Evolutionary conservation across 2,888 invertebrate species (phyloP).

Genomic region (Prosopocoilus inquinatus): DNA sequence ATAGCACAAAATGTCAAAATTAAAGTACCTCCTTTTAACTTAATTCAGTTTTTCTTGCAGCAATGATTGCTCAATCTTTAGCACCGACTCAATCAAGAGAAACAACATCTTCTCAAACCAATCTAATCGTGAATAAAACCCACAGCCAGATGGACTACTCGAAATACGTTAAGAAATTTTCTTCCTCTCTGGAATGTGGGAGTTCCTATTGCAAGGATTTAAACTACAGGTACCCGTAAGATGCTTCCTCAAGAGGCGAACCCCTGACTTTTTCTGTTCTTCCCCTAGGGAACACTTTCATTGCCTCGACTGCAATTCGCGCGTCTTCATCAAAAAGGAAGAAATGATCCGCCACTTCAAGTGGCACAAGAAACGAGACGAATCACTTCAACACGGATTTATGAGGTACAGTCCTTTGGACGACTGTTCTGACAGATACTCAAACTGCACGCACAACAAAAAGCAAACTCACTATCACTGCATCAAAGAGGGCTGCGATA

Average conservation of each 20-base stretch:
- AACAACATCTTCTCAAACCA: conserved; percentile 54
- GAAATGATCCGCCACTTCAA: conserved; percentile 99
- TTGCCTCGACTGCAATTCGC: conserved; percentile 72
- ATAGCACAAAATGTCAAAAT: too few species aligned
- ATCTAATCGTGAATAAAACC: conserved; percentile 58
- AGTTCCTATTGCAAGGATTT: conserved; percentile 83
- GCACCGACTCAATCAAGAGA: conserved; percentile 47
- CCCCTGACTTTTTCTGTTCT: conserved; percentile 1
- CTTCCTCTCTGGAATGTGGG: conserved; percentile 80
- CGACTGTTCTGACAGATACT: conserved; percentile 85
- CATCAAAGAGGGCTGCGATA: conserved; percentile 89
- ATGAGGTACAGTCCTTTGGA: conserved; percentile 90
- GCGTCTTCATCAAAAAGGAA: conserved; percentile 96
- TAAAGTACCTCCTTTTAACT: not conserved
- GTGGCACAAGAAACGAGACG: conserved; percentile 98
- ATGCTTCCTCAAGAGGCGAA: not conserved
- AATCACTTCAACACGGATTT: conserved; percentile 93
- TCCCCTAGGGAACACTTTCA: conserved; percentile 86
- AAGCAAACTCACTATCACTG: conserved; percentile 98
- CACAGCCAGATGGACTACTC: conserved; percentile 81
- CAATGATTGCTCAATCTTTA: conserved; percentile 56
- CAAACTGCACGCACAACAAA: conserved; percentile 82
- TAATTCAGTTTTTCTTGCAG: conserved; percentile 42
- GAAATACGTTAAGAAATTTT: conserved; percentile 83
- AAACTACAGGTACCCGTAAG: conserved; percentile 61